A percentile compares a stretch with the other conserved stretches of the same genome.
Evolutionary conservation across 2,888 invertebrate genomes (phyloP).

Genomic region (Acleris cristana): DNA sequence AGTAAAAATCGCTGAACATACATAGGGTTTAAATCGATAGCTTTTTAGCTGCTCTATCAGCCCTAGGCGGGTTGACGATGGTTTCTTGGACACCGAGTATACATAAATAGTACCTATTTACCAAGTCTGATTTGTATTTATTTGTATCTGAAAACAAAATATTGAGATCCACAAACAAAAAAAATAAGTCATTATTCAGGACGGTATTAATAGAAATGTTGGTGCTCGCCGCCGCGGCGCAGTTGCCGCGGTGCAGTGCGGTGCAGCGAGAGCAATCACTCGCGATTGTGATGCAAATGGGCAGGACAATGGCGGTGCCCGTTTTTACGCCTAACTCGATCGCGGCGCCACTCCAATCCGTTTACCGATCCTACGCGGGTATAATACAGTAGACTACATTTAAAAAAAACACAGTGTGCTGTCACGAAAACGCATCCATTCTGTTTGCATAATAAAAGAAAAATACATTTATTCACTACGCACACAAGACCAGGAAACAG

Average conservation of each 20-base stretch:
- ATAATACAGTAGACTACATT: background rate
- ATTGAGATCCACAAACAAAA: background rate
- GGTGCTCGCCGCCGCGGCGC: background rate
- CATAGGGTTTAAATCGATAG: too few species aligned
- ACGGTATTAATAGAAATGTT: background rate
- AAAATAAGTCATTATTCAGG: background rate
- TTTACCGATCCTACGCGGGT: background rate
- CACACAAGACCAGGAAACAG: too few species aligned
- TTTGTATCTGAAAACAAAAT: background rate
- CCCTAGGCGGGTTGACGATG: too few species aligned
- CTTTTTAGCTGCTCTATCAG: too few species aligned
- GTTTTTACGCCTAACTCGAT: conserved; percentile 17
- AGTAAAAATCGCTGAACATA: too few species aligned
- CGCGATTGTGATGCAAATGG: conserved; percentile 71
- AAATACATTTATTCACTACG: too few species aligned
- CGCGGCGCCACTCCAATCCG: background rate
- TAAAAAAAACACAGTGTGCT: background rate
- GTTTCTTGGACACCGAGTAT: too few species aligned
- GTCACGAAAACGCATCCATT: background rate
- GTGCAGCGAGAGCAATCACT: conserved; percentile 10
- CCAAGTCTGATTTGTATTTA: too few species aligned
- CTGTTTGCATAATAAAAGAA: too few species aligned
- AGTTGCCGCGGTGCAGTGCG: background rate
- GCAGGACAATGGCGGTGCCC: conserved; percentile 1
- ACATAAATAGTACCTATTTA: too few species aligned